Evolutionary conservation across 1,140 invertebrate genomes (phyloP), one percentile per base, ranked within the genome.

Genomic region (Aradophagus sp.): DNA sequence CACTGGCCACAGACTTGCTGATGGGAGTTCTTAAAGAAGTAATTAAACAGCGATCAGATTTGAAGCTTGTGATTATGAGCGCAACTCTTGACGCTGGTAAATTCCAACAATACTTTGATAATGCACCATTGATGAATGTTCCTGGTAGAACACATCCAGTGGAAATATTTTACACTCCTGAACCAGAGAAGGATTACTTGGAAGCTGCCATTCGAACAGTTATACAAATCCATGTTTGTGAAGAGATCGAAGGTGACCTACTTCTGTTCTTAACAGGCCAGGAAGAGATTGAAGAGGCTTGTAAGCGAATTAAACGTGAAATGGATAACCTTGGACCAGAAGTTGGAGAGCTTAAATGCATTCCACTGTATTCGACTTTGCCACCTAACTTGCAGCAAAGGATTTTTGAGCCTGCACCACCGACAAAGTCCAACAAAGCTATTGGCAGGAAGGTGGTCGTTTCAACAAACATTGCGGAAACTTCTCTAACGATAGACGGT

Each of bases 81-180:
- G 98, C 98, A 10, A 99, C 98, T 0, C 87, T 99, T n/a, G 98
- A 99, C 87, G 97, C 98, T 39, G 98, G 97, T 3, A 99, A 99
- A 84, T 99, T 99, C 86, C 97, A 98, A 85, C 93, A 95, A 80
- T 99, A 99, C 83, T 99, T 99, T 85, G 97, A 99, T 77, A 95
- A 97, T 84, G 97, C 97, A 10, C 98, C 98, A 0, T 84, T 99
- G 11, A 97, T 99, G 93, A 99, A 96, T 80, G 97, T 99, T 16
- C 98, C 98, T 6, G 97, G 97, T 31, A 86, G 97, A 80, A 98
- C 97, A 67, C 93, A 97, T 89, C 95, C 96, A 13, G 97, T 99
- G 2, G 97, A 99, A 86, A 99, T 99, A 65, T 99, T 99, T 84
- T 99, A 99, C 82, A 99, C 98, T 0, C 97, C 97, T 0, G 97